These are phyloP conservation scores for Eupithecia centaureata DNA, from an alignment of 2,888 invertebrate species.

Conservation along the genomic window DNA sequence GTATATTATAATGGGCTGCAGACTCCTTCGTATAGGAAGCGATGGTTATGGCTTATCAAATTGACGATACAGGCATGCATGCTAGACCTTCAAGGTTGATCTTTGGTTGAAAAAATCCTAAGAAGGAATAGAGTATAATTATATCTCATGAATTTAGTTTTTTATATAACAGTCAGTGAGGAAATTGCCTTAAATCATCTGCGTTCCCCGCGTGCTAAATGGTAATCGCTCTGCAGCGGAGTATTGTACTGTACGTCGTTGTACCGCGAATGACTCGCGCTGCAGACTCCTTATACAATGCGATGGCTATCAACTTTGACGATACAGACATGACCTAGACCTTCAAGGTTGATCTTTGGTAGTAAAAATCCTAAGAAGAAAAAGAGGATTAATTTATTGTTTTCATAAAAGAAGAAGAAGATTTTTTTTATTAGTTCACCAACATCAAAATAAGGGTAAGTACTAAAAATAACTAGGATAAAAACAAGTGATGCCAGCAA, in stretches of 20 bases:
- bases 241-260: conserved; percentile 73
- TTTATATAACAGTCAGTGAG: no score
- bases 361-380: no score
- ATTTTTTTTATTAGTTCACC: no score
- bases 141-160: no score
- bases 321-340: no score
- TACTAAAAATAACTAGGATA: no score
- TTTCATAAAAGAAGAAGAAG: no score
- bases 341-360: no score
- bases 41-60: not conserved
- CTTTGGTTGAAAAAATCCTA: not conserved
- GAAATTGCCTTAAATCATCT: conserved; percentile 48
- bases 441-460: no score
- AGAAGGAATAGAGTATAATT: not conserved
- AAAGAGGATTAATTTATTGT: no score
- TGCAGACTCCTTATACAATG: not conserved
- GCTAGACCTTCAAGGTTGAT: not conserved
- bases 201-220: conserved; percentile 65
- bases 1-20: conserved; percentile 66
- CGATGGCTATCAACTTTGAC: no score
- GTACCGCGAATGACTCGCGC: conserved; percentile 63
- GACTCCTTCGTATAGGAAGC: not conserved
- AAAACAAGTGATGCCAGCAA: no score
- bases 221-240: conserved; percentile 79
- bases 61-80: not conserved